Conservation (phyloP, 2,888 invertebrate genomes). For the Spisula solida region DNA sequence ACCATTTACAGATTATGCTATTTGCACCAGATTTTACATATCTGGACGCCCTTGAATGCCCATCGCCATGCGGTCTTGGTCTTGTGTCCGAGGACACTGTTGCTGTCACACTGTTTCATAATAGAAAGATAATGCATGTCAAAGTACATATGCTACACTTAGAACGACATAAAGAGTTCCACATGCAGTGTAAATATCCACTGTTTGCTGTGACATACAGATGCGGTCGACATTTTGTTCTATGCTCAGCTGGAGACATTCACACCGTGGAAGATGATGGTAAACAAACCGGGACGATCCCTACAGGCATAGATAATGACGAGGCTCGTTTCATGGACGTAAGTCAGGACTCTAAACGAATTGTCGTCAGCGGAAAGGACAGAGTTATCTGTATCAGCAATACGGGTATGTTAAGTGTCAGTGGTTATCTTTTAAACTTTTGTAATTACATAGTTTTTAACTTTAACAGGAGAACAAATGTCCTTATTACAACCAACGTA, state of each 20-base stretch:
- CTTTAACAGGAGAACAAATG: too few relatives aligned
- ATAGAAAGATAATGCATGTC: constrained; percentile 61
- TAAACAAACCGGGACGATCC: constrained; percentile 27
- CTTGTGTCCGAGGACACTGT: constrained; percentile 45
- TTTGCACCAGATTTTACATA: constrained; percentile 63
- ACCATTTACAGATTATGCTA: constrained; percentile 65
- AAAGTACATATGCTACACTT: constrained; percentile 61
- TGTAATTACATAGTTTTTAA: too few relatives aligned
- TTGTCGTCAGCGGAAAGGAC: constrained; percentile 56
- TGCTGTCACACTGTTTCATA: constrained; percentile 64
- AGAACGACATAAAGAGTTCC: constrained; percentile 50
- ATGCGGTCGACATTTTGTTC: constrained; percentile 44
- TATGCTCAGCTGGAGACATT: constrained; percentile 62
- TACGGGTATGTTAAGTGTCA: constrained; percentile 58
- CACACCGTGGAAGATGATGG: constrained; percentile 59
- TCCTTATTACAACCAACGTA: too few relatives aligned
- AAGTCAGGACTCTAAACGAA: constrained; percentile 28
- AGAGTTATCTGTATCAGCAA: constrained; percentile 54
- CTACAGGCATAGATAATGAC: constrained; percentile 46
- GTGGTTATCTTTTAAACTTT: not conserved
- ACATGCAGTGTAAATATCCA: constrained; percentile 54
- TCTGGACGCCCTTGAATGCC: constrained; percentile 60
- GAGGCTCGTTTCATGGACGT: constrained; percentile 55
- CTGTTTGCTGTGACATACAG: constrained; percentile 52
- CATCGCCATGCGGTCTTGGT: constrained; percentile 59